Percentiles rank a stretch among this genome's conserved stretches.
Evolutionary conservation across 2,113 vertebrate species (phyloP).

Genomic region (Mirounga angustirostris): DNA sequence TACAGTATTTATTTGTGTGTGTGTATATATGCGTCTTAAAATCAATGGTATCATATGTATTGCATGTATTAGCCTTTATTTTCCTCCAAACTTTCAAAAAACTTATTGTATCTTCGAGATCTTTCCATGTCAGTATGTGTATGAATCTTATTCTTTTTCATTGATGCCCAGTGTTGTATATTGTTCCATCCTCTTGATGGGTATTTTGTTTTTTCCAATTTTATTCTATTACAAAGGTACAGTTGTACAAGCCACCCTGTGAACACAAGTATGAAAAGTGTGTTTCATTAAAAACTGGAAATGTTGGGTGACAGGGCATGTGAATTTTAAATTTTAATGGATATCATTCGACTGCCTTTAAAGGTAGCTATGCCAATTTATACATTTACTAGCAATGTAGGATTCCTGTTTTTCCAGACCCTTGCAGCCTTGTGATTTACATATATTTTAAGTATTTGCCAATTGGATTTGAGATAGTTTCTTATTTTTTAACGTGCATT

Average conservation of each 20-base stretch:
- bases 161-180: neutral
- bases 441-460: neutral
- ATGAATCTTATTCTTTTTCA: conserved; percentile 20
- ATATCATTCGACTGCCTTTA: neutral
- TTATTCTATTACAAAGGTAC: conserved; percentile 11
- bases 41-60: conserved; percentile 19
- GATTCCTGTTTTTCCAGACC: neutral
- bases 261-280: neutral
- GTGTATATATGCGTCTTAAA: conserved; percentile 36
- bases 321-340: conserved; percentile 10
- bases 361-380: neutral
- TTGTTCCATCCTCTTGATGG: neutral
- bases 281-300: conserved; percentile 24
- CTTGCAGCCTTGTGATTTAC: neutral
- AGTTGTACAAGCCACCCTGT: neutral
- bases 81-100: neutral
- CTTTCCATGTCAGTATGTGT: neutral
- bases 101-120: neutral
- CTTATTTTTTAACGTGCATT: neutral
- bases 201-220: conserved; percentile 33
- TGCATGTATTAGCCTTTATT: conserved; percentile 37
- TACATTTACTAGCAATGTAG: neutral
- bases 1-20: conserved; percentile 59
- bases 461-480: neutral
- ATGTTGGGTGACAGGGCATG: conserved; percentile 8